Base-by-base conservation (phyloP, 2,888 invertebrate genomes). In the Allophyes oxyacanthae region DNA sequence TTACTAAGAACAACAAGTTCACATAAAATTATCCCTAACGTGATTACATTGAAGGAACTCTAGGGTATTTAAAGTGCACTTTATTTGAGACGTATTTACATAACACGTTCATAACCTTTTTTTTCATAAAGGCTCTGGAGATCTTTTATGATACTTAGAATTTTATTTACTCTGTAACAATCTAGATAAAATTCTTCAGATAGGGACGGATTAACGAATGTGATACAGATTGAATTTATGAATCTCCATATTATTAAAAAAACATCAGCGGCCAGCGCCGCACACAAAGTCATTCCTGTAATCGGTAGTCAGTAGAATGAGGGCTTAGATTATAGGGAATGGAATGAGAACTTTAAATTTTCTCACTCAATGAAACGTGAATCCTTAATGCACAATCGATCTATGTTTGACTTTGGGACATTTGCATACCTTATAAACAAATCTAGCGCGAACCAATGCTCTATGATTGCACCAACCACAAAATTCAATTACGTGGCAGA, bases 401-500 rank as follows among this genome's bases (percentile, higher is more conserved):
- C 61, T 57, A 67, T 59, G 62, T 70, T 67, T 62, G 64, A 68
- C 59, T 75, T 67, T 50, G 49, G 58, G 57, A 64, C 66, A 74
- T 78, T 75, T 78, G 72, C 72, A 77, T 78, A 72, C 55, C 65
- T 75, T 75, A 78, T 78, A 82, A 85, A 83, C 82, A 82, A 81
- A 85, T 84, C 77, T 78, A 78, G 68, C 70, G 60, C 75, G 54
- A 75, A 73, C 77, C 78, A 58, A 60, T 58, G 77, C 77, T 79
- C 75, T 84, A 87, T 89, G 86, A 90, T 85, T 81, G 86, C 79
- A 81, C 79, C 77, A 74, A 84, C 91, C 90, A 86, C 90, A 87
- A 87, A 91, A 92, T 91, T 92, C 91, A 91, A 92, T 92, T 90
- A 90, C 88, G 84, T 83, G 82, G 83, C 85, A 90, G 89, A 91